Evolutionary conservation across 2,797 vertebrate genomes (phyloP), one percentile per base, ranked within the genome.

Genomic region (Clamator glandarius): DNA sequence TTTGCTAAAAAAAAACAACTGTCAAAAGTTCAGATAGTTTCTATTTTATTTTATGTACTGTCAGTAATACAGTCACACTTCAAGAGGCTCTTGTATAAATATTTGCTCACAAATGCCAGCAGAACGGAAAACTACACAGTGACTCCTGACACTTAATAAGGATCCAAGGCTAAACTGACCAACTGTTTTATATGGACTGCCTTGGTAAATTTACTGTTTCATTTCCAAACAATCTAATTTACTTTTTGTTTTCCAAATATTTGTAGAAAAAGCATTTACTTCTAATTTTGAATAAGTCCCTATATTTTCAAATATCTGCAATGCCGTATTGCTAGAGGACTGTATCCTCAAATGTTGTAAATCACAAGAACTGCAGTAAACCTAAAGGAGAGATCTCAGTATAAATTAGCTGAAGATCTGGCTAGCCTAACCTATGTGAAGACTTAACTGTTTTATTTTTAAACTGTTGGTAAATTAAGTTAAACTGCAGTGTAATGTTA

Each of bases 61-160:
- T 93, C 93, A 87, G 70, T 67, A 92, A 54, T 72, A 63, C 52
- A 87, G 83, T 94, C 89, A 94, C 89, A 93, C 50, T 96, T 94
- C 89, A 93, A 80, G 85, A 87, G 46, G n/a, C 52, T 93, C 54
- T 91, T 35, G 0, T 74, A 73, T 66, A 96, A 97, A 97, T 96
- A 97, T 96, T 97, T 96, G 85, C 89, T 91, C 90, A 81, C 57
- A 89, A 93, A 96, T 61, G 61, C 69, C 76, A 92, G 63, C 25
- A 24, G 81, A 88, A 96, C 0, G 51, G 94, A 96, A 96, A 93
- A 92, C 89, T 90, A 72, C 91, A 84, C 13, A 75, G 63, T 28
- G 33, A 80, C 67, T 79, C 58, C 26, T 66, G 79, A 59, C 26
- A 52, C 55, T 95, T 64, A 94, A 76, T 93, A 63, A 90, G 25